A percentile compares a stretch with the other conserved stretches of the same genome.
phyloP scores from a whole-genome alignment of 2,797 vertebrate species.

The Pseudochirops cupreus region DNA sequence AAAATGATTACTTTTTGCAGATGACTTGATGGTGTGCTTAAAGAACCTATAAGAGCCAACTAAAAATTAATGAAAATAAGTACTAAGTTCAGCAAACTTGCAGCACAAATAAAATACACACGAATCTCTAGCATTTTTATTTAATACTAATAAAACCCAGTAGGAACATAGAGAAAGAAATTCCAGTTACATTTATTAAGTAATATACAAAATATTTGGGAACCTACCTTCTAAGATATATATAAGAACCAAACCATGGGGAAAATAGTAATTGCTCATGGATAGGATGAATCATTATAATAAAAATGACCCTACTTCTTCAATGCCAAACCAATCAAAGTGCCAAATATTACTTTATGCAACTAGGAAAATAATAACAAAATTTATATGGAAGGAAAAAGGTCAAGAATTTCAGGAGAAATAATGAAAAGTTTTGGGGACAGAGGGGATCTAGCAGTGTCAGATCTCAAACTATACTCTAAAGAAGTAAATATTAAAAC shows the following conservation, averaged over 20 bases:
- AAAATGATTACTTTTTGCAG: background rate
- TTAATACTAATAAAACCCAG: background rate
- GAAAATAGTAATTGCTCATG: background rate
- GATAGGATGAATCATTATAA: background rate
- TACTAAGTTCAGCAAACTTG: background rate
- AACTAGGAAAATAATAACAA: background rate
- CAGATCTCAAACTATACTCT: background rate
- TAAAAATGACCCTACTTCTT: background rate
- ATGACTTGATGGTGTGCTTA: background rate
- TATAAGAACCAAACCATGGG: background rate
- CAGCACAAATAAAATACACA: background rate
- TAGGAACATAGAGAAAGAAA: background rate
- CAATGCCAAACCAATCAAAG: background rate
- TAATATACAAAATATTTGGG: background rate
- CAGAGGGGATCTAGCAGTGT: background rate
- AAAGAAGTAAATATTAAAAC: background rate
- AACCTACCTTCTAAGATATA: background rate
- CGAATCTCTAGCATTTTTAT: background rate
- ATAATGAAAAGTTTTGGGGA: background rate
- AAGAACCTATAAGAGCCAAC: background rate
- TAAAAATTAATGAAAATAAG: background rate
- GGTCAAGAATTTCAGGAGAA: background rate
- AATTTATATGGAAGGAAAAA: background rate
- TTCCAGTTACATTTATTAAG: background rate
- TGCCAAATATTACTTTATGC: background rate